These are phyloP conservation scores for Azemiops feae DNA, from an alignment of 2,113 vertebrate species.

Conservation along the genomic window DNA sequence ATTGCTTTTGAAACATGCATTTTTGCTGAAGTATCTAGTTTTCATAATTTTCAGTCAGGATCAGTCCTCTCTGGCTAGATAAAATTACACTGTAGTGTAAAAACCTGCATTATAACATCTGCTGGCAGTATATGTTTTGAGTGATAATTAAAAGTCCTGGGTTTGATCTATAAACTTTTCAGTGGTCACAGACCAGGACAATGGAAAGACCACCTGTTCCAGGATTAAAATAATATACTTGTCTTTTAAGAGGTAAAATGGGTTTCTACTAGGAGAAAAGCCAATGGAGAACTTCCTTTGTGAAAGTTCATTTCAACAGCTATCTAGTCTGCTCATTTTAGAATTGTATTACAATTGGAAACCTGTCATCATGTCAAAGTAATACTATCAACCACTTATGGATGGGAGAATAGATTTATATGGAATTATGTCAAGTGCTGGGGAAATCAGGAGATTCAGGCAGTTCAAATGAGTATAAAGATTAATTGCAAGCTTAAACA, in stretches of 20 bases:
- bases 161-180: not conserved
- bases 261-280: not conserved
- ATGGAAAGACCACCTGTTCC: not conserved
- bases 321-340: not conserved
- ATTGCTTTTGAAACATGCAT: not conserved
- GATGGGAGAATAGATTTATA: not conserved
- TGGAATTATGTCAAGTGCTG: not conserved
- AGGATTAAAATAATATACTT: not conserved
- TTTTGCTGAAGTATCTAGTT: not conserved
- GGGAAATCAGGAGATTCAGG: not conserved
- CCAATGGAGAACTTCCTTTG: not conserved
- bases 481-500: not conserved
- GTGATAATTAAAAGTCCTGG: not conserved
- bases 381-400: not conserved
- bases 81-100: too few relatives aligned
- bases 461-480: not conserved
- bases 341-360: not conserved
- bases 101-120: too few relatives aligned
- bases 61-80: too few relatives aligned
- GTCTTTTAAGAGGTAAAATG: not conserved
- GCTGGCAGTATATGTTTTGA: not conserved
- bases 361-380: not conserved
- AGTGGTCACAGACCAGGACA: not conserved
- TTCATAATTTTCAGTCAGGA: not conserved
- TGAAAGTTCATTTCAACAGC: not conserved